Base-by-base conservation (phyloP, 2,113 vertebrate species). In the Fulica atra region DNA sequence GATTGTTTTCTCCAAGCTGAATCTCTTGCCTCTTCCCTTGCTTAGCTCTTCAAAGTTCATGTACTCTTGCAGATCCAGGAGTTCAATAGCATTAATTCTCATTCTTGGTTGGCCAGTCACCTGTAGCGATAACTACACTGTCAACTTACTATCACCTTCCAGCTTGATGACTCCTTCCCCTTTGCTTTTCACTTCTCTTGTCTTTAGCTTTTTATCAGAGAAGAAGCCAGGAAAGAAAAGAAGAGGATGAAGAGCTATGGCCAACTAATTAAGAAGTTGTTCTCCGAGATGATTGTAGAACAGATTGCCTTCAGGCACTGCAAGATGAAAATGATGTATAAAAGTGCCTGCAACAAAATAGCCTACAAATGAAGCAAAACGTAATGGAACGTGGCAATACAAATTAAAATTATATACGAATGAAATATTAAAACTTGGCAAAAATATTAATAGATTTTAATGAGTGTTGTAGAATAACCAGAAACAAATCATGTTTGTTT, bases 231-330 rank as follows among this genome's bases (percentile, higher is more conserved):
- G 31, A 69, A 65, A 71, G 29, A 15, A 82, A 88, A 69, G 56
- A 73, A 71, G 35, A 64, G 17, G 26, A 82, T 83, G 50, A 80
- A 73, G 16, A 70, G 28, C 54, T 31, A 38, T 5, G 57, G 68
- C 76, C 71, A 93, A 65, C 66, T 92, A 94, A 95, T 94, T 88
- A 95, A 88, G 50, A 36, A 88, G 63, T 61, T 89, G 10, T 79
- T 92, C 92, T 69, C 70, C 73, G 78, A 70, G 92, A 64, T 88
- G 48, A 48, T 57, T 82, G 66, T 61, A 66, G 71, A 92, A 76
- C 46, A 94, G 74, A 83, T 59, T 90, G 79, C 61, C 79, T 95
- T 95, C 0, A 0, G 68, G 48, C 74, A 57, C 14, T 50, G 40
- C 18, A 88, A 79, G 35, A 90, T 66, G 24, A 82, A 93, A 85